These are phyloP conservation scores for Samia ricini DNA, from an alignment of 1,140 invertebrate genomes.

Conservation along the genomic window DNA sequence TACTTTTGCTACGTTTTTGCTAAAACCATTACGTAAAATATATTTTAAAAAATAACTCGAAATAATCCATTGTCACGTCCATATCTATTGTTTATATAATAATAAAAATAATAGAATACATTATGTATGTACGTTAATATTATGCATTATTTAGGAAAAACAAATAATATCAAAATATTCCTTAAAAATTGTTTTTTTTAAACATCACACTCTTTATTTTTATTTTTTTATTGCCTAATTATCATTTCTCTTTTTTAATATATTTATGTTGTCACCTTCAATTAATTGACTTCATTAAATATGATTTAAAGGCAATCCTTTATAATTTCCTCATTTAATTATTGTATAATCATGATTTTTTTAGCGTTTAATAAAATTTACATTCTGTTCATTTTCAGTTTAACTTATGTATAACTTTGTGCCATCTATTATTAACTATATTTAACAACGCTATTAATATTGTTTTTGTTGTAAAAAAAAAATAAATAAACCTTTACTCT, in stretches of 20 bases:
- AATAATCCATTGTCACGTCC: constrained; percentile 34
- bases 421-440: constrained; percentile 26
- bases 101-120: constrained; percentile 19
- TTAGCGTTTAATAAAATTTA: constrained; percentile 30
- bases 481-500: no score
- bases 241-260: no score
- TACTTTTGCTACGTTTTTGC: constrained; percentile 64
- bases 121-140: background rate
- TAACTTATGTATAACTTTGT: constrained; percentile 20
- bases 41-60: constrained; percentile 9
- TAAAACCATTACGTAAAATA: constrained; percentile 47
- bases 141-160: no score
- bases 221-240: no score
- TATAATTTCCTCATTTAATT: background rate
- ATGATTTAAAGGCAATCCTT: constrained; percentile 1
- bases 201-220: no score
- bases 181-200: no score
- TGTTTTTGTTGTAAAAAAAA: no score
- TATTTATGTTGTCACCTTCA: no score
- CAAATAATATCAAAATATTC: no score
- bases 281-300: constrained; percentile 13
- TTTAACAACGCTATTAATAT: no score
- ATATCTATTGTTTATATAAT: constrained; percentile 28
- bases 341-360: background rate
- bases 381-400: constrained; percentile 25